Evolutionary conservation across 53 echinoderm and acorn worm species (phyloP).

Genomic region (Luidia sarsii): DNA sequence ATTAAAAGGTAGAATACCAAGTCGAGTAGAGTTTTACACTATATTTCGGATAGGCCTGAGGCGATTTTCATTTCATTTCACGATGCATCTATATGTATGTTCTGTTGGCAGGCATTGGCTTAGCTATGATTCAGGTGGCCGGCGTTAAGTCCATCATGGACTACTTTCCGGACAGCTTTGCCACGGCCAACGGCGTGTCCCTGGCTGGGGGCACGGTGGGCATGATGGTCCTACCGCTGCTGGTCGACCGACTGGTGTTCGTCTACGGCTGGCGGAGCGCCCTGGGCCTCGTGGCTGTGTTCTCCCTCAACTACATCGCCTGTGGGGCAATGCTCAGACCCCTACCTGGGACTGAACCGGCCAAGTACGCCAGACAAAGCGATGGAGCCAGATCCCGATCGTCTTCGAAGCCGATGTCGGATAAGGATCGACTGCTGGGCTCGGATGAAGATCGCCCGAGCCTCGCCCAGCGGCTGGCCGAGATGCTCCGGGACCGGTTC

Average conservation of each 20-base stretch:
- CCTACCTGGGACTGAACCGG: too few relatives aligned
- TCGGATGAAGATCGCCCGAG: too few relatives aligned
- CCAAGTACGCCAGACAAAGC: too few relatives aligned
- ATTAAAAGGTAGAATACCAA: too few relatives aligned
- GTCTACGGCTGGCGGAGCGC: constrained; percentile 16
- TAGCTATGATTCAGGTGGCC: neutral
- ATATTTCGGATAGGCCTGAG: neutral
- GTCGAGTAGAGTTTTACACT: too few relatives aligned
- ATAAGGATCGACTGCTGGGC: too few relatives aligned
- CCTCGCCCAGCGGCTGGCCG: too few relatives aligned
- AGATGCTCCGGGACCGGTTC: neutral
- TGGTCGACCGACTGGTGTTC: neutral
- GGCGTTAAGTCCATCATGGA: too few relatives aligned
- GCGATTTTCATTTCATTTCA: neutral
- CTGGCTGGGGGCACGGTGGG: constrained; percentile 28
- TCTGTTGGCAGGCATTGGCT: neutral
- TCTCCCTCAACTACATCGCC: neutral
- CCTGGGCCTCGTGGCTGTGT: neutral
- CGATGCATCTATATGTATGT: neutral
- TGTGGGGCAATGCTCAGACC: constrained; percentile 30
- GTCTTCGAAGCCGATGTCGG: too few relatives aligned
- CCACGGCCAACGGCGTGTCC: constrained; percentile 16
- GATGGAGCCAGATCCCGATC: too few relatives aligned
- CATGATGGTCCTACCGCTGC: constrained; percentile 25
- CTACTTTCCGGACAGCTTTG: too few relatives aligned